Base-by-base conservation (phyloP, 1,140 invertebrate genomes). In the Babylonia areolata region DNA sequence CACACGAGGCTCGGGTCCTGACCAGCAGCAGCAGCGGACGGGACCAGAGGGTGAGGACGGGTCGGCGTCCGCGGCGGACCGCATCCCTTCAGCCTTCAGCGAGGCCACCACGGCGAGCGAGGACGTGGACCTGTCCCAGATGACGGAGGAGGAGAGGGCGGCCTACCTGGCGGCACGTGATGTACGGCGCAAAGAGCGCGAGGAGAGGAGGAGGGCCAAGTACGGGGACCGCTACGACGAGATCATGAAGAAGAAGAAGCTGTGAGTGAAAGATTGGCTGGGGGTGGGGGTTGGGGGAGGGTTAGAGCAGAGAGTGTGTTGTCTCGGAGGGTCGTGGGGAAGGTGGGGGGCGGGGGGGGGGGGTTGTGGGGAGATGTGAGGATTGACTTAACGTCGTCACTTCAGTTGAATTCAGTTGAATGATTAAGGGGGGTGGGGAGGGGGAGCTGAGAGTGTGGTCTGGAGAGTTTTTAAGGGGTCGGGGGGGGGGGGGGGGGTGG, bases 141-240 rank as follows among this genome's bases (percentile, higher is more conserved):
- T 92, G 92, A 93, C 92, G 33, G 91, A 91, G 79, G 91, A 92
- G 81, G 92, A 93, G 87, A 90, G 87, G 73, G 75, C 88, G 82
- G 85, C 88, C 58, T 91, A 92, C 82, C 84, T 90, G 23, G 88
- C 84, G 23, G 89, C 87, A 35, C 87, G 88, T 58, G 89, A 88
- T 33, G 84, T 87, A 33, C 51, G 90, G 42, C n/a, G 86, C 31
- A 85, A 79, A 46, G 86, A 89, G 23, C 87, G 90, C 42, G 91
- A 92, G 88, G 82, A 87, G 79, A 86, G 87, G 69, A 85, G 88
- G 73, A 71, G 86, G 71, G 91, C 90, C 42, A 92, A 93, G 88
- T 92, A 92, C 79, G 91, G 91, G 42, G 90, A 90, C 81, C 89
- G 90, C 81, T 92, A 92, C 84, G 90, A 91, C 33, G 91, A 92